Percentiles rank a stretch among this genome's conserved stretches.
phyloP scores from a whole-genome alignment of 2,113 vertebrate genomes.

The Carassius auratus region DNA sequence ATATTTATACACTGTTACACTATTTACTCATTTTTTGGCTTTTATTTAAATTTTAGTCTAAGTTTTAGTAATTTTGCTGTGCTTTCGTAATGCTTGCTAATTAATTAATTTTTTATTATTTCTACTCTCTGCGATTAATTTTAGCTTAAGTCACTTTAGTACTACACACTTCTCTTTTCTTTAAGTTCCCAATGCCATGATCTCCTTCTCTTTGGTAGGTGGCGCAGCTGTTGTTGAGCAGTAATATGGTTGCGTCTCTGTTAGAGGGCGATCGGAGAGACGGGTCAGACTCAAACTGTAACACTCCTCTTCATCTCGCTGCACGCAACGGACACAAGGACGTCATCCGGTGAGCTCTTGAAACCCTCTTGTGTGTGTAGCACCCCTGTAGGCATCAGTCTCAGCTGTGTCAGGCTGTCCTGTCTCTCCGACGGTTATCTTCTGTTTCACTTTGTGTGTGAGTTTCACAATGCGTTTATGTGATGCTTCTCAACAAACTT shows the following conservation, averaged over 20 bases:
- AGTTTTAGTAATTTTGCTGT: too few relatives aligned
- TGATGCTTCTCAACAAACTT: too few relatives aligned
- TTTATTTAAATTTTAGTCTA: background rate
- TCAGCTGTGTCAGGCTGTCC: background rate
- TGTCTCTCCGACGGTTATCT: background rate
- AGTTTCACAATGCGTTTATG: too few relatives aligned
- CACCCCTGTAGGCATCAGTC: background rate
- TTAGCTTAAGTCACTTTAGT: background rate
- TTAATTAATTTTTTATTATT: background rate
- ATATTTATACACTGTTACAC: too few relatives aligned
- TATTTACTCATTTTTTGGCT: background rate
- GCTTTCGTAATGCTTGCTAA: background rate
- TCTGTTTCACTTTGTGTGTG: too few relatives aligned
- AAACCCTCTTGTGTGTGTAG: background rate
- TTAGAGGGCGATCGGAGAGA: conserved; percentile 92
- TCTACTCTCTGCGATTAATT: too few relatives aligned
- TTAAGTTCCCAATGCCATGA: background rate
- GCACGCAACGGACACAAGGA: conserved; percentile 95
- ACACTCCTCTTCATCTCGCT: conserved; percentile 91
- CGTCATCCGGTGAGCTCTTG: conserved; percentile 82
- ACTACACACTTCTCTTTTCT: background rate
- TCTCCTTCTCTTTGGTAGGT: conserved; percentile 74
- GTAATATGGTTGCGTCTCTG: conserved; percentile 88
- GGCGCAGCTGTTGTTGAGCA: conserved; percentile 89
- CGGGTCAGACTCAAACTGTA: conserved; percentile 85